phyloP scores from a whole-genome alignment of 2,797 vertebrate species.

The Enteromius radiatus region DNA sequence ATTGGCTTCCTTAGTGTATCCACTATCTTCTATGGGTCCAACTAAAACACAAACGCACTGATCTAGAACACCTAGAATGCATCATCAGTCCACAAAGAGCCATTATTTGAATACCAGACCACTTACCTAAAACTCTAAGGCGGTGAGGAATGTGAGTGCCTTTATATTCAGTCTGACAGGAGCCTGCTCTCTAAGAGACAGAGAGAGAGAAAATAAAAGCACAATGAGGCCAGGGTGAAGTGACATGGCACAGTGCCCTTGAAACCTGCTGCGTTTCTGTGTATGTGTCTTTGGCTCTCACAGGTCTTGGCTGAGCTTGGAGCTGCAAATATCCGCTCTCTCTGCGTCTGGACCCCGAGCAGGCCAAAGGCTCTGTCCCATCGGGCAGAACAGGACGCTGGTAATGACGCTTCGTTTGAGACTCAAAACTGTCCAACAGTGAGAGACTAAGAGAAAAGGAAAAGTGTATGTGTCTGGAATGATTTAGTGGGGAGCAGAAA shows the following conservation, averaged over 20 bases:
- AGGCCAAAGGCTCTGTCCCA: constrained; percentile 48
- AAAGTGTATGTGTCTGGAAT: background rate
- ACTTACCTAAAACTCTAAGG: constrained; percentile 62
- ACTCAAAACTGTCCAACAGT: constrained; percentile 63
- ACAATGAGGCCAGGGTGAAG: constrained; percentile 11
- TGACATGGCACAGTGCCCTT: constrained; percentile 1
- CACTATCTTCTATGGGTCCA: constrained; percentile 61
- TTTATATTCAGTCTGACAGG: constrained; percentile 64
- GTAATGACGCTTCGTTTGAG: constrained; percentile 65
- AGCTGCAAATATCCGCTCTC: constrained; percentile 55
- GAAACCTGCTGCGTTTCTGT: constrained; percentile 8
- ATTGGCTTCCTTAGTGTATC: constrained; percentile 64
- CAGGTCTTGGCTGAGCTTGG: constrained; percentile 63
- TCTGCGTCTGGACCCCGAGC: constrained; percentile 50
- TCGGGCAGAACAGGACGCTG: constrained; percentile 41
- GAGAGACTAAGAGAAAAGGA: constrained; percentile 57
- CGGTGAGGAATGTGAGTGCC: constrained; percentile 47
- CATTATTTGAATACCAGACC: background rate
- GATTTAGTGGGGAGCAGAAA: background rate
- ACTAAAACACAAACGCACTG: constrained; percentile 27
- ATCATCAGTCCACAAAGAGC: background rate
- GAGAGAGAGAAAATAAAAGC: constrained; percentile 32
- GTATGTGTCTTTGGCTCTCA: constrained; percentile 74
- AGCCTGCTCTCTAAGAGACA: constrained; percentile 31
- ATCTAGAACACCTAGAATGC: background rate